Base-by-base conservation (phyloP, 2,888 invertebrate species). In the Drosophila emarginata region DNA sequence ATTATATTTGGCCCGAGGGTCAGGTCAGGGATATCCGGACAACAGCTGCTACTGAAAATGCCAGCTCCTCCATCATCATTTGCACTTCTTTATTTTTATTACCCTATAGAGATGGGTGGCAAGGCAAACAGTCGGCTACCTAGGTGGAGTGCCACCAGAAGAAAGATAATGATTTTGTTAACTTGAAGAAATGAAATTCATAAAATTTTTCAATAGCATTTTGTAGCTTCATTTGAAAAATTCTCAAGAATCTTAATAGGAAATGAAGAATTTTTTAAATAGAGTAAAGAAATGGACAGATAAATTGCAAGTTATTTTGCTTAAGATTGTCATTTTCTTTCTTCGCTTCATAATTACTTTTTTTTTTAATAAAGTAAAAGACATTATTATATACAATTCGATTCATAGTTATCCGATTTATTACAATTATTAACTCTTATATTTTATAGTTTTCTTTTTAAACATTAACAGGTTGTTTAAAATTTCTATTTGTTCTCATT, bases 1-100 rank as follows among this genome's bases (percentile, higher is more conserved):
- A 82, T 82, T 82, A 82, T 87, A 77, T 87, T 86, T 85, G 63
- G 83, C 83, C 82, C 74, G 75, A 72, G 88, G 86, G 86, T 82
- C 82, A 77, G 72, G 83, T 82, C 82, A 77, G 72, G 83, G 74
- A 79, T 74, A 76, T 87, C 88, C 82, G 77, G 86, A 54, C 75
- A 62, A 59, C 73, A 78, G 76, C 79, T 62, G 83, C 73, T 61
- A 52, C 32, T 26, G 26, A 56, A 28, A 61, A 80, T 70, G 62
- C 45, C 37, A 69, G 71, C 65, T 45, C 32, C 74, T 62, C 52
- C 76, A 71, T 57, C 76, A 66, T 52, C 77, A 76, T 63, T 65
- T 76, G 68, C 77, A 79, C 69, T 63, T 57, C 64, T 63, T 54
- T 64, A 73, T 67, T 60, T 80, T 64, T 68, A 86, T 77, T 63